These are phyloP conservation scores for Chinchilla lanigera DNA, from an alignment of 2,113 vertebrate genomes.

Conservation along the genomic window DNA sequence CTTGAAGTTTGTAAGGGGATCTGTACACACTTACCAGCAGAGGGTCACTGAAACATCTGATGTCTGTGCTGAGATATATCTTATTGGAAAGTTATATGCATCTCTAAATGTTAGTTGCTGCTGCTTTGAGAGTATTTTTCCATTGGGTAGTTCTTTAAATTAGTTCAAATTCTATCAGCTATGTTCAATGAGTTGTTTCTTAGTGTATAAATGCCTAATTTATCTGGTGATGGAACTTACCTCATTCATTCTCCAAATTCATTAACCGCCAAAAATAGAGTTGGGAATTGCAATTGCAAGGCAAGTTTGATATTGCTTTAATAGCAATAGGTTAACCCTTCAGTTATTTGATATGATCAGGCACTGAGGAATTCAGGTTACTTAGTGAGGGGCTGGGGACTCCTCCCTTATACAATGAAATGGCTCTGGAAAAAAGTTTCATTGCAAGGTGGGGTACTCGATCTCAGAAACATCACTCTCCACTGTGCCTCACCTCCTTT, in stretches of 20 bases:
- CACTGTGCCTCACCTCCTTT: neutral
- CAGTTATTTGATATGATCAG: neutral
- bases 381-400: neutral
- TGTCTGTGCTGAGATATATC: neutral
- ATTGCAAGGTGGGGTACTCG: neutral
- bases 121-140: neutral
- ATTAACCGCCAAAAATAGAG: conserved; percentile 31
- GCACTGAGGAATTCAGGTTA: neutral
- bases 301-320: neutral
- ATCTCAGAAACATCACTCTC: neutral
- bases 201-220: conserved; percentile 4
- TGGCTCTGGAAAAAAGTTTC: neutral
- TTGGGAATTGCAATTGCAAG: conserved; percentile 6
- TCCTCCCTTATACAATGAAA: conserved; percentile 1
- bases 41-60: neutral
- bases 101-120: neutral
- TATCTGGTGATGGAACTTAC: conserved; percentile 51
- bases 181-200: conserved; percentile 29
- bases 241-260: conserved; percentile 56
- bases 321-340: neutral
- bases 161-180: conserved; percentile 2
- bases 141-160: conserved; percentile 17
- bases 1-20: neutral
- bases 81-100: neutral
- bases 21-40: neutral